Percentiles rank a stretch among this genome's conserved stretches.
Evolutionary conservation across 2,888 invertebrate genomes (phyloP).

Genomic region (Danaus chrysippus): DNA sequence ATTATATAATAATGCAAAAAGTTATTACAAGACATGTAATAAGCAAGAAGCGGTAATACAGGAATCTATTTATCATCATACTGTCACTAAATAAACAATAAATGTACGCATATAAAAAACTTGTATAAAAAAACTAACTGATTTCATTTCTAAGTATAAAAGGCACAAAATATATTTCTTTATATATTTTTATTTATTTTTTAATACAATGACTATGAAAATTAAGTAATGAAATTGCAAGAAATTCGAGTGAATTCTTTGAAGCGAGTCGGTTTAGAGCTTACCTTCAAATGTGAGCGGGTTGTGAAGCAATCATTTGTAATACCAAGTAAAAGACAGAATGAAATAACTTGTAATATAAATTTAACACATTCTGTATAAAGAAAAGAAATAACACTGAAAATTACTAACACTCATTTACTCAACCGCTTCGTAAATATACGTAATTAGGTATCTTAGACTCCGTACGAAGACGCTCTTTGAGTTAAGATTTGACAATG

Average conservation of each 20-base stretch:
- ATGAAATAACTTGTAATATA: not conserved
- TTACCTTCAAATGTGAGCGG: slow-evolving; percentile 30
- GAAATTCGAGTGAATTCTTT: not conserved
- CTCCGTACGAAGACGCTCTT: too few relatives aligned
- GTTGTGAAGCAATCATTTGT: slow-evolving; percentile 16
- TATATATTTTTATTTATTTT: not conserved
- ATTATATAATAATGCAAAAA: not conserved
- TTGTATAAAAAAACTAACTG: too few relatives aligned
- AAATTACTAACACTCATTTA: too few relatives aligned
- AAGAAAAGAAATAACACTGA: too few relatives aligned
- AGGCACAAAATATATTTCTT: too few relatives aligned
- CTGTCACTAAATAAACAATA: not conserved
- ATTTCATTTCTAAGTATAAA: too few relatives aligned
- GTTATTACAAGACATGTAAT: not conserved
- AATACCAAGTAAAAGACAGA: slow-evolving; percentile 10
- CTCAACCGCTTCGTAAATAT: too few relatives aligned
- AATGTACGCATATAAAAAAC: too few relatives aligned
- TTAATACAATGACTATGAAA: not conserved
- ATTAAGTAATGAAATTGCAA: not conserved
- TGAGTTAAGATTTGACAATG: too few relatives aligned
- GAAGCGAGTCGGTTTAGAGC: slow-evolving; percentile 16
- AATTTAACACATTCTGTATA: not conserved
- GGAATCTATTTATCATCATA: not conserved
- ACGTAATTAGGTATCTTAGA: too few relatives aligned
- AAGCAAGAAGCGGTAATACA: not conserved